Evolutionary conservation across 2,888 invertebrate species (phyloP), one percentile per base, ranked within the genome.

Genomic region (Venusia cambrica): DNA sequence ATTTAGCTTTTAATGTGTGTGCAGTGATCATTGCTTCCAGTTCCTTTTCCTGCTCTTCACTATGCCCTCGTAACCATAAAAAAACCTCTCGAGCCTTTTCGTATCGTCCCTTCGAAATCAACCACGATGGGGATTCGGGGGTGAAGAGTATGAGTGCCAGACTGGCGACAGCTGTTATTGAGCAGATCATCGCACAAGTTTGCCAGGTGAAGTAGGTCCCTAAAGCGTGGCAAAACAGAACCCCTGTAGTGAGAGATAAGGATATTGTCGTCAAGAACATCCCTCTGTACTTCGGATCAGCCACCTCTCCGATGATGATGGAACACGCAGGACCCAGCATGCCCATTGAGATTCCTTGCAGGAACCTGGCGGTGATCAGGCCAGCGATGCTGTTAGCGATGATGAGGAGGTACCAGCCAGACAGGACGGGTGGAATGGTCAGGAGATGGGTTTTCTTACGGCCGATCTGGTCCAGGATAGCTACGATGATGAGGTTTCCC

Each of bases 111-210:
- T 90, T 90, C 0, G 89, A 77, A 7, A 91, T 81, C 32, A 93
- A 52, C 92, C 92, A 93, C 2, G 88, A 75, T 0, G 92, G 93
- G 2, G 92, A 90, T 64, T 93, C 93, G 0, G 91, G 91, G 4
- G 90, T 70, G 5, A 88, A 87, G 6, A 88, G 72, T 2, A 91
- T 83, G 3, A 90, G 61, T 0, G 90, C 33, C 10, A 88, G 72
- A 52, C 88, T 87, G 0, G 80, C 49, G n/a, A 89, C 72, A 0
- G 89, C 88, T 1, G 89, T 67, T n/a, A 80, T 63, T 0, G 87
- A 83, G 41, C 89, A 88, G 2, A 90, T 68, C 1, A 89, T 53
- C 0, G 90, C 89, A 1, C 89, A 87, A 14, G 78, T 69, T 47
- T 89, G 78, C 92, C 92, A 92, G 24, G 78, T 75, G 2, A 90